phyloP scores from a whole-genome alignment of 2,797 vertebrate species.

The Sebastes nivosus region DNA sequence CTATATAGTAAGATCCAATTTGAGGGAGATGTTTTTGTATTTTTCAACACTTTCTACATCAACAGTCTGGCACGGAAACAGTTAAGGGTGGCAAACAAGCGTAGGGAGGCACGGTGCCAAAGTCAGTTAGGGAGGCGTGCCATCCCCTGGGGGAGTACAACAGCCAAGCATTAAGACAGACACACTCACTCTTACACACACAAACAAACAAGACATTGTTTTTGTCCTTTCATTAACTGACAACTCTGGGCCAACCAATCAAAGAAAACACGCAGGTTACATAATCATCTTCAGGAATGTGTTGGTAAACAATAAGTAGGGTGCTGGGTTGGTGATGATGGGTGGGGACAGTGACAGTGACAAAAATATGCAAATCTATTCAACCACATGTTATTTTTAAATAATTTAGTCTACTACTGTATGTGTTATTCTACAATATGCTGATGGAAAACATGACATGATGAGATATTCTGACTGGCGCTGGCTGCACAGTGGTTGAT shows the following conservation, averaged over 20 bases:
- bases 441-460: background rate
- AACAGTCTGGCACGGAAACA: constrained; percentile 31
- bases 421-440: background rate
- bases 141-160: constrained; percentile 49
- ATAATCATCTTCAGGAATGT: constrained; percentile 38
- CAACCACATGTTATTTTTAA: background rate
- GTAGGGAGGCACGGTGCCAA: constrained; percentile 48
- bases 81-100: constrained; percentile 60
- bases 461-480: background rate
- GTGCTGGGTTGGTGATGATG: background rate
- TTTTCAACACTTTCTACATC: background rate
- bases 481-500: background rate
- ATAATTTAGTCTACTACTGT: background rate
- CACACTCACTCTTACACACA: constrained; percentile 6
- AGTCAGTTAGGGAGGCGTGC: constrained; percentile 67
- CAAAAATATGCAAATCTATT: background rate
- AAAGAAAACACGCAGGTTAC: constrained; percentile 21
- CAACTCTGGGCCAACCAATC: constrained; percentile 28
- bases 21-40: background rate
- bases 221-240: constrained; percentile 41
- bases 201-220: constrained; percentile 36
- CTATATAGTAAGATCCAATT: background rate
- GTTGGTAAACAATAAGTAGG: constrained; percentile 1
- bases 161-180: constrained; percentile 50
- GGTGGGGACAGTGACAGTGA: background rate